A percentile compares a stretch with the other conserved stretches of the same genome.
Conservation (phyloP, 2,797 vertebrate genomes). For the Euphonia xanthogaster region DNA sequence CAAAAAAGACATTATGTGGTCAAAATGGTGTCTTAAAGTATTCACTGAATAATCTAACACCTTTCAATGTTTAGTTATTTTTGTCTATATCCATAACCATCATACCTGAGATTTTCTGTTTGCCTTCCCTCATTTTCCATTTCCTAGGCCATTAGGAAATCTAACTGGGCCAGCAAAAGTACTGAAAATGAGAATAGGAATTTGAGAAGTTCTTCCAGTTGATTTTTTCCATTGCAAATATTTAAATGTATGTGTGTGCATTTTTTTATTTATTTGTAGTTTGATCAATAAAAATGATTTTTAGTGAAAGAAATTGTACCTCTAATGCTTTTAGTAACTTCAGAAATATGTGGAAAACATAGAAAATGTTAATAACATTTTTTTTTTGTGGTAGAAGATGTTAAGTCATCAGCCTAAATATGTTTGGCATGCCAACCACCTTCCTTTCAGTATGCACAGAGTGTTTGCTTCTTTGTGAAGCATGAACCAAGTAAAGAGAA, state of each 20-base stretch:
- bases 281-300: neutral
- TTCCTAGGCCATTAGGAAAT: neutral
- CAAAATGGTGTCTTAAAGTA: neutral
- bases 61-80: neutral
- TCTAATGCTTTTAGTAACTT: neutral
- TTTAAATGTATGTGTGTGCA: accelerated
- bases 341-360: neutral
- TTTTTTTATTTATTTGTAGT: neutral
- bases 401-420: neutral
- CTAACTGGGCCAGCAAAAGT: neutral
- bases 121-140: neutral
- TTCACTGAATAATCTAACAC: neutral
- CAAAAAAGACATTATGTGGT: neutral
- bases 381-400: neutral
- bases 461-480: neutral
- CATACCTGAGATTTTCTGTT: neutral
- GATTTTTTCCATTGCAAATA: neutral
- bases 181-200: neutral
- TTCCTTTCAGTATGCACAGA: neutral
- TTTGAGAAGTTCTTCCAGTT: neutral
- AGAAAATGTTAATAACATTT: neutral
- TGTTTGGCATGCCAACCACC: neutral
- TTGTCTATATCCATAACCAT: neutral
- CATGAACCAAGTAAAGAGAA: neutral
- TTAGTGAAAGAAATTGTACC: neutral